phyloP scores from a whole-genome alignment of 2,888 invertebrate genomes.

The Oligia strigilis region DNA sequence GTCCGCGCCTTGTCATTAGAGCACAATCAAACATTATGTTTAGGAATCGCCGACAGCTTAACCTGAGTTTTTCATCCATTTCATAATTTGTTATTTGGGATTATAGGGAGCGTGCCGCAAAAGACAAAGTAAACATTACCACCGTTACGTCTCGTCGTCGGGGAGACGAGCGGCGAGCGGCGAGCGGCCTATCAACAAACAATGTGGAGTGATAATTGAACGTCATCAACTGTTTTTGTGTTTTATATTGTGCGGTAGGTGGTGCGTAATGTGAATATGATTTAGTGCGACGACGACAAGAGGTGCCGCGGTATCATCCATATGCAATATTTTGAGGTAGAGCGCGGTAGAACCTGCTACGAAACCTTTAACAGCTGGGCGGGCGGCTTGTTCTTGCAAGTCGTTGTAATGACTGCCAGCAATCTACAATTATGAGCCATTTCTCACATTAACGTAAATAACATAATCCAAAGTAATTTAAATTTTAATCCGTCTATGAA shows the following conservation, averaged over 20 bases:
- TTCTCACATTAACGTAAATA: conserved; percentile 49
- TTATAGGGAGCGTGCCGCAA: conserved; percentile 87
- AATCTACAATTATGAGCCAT: conserved; percentile 39
- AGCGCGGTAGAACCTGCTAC: neutral
- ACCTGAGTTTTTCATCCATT: conserved; percentile 89
- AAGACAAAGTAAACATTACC: conserved; percentile 89
- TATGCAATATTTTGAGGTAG: conserved; percentile 30
- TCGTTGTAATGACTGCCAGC: conserved; percentile 23
- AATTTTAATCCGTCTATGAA: conserved; percentile 48
- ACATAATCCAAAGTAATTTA: conserved; percentile 54
- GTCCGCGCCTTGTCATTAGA: conserved; percentile 90
- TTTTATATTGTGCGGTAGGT: conserved; percentile 71
- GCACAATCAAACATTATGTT: conserved; percentile 90
- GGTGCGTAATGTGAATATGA: conserved; percentile 67
- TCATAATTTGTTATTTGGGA: conserved; percentile 90
- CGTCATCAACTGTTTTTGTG: conserved; percentile 72
- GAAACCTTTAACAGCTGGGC: conserved; percentile 13
- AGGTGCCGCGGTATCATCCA: conserved; percentile 7
- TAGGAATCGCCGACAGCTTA: conserved; percentile 90
- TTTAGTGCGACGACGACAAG: conserved; percentile 54
- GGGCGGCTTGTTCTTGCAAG: conserved; percentile 30
- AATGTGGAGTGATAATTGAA: conserved; percentile 79
- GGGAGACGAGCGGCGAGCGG: conserved; percentile 32
- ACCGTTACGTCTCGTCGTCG: conserved; percentile 66
- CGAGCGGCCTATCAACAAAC: conserved; percentile 70